Conservation (phyloP, 35 echinoderm and acorn worm genomes). For the Diadema setosum region DNA sequence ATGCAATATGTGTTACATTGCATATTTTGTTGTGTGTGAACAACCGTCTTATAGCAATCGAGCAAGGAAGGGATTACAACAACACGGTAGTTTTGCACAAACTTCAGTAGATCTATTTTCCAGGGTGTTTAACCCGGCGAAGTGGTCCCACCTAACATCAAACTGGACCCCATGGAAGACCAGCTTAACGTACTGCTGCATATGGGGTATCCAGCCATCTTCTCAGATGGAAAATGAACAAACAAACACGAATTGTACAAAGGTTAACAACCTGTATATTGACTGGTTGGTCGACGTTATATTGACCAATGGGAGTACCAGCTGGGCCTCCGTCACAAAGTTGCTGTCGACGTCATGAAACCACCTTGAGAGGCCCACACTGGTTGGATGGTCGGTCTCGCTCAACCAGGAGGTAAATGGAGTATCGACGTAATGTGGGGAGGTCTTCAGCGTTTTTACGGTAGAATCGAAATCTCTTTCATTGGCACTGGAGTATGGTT, state of each 20-base stretch:
- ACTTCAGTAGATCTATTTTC: no score
- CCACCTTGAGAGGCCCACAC: constrained; percentile 66
- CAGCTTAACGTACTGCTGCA: no score
- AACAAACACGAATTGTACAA: neutral
- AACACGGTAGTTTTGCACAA: no score
- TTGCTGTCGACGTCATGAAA: constrained; percentile 54
- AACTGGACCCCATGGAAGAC: no score
- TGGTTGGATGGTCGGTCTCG: constrained; percentile 44
- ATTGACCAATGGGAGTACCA: constrained; percentile 50
- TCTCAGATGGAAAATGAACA: no score
- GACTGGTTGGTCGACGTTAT: constrained; percentile 33
- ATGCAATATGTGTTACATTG: no score
- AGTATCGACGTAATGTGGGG: constrained; percentile 43
- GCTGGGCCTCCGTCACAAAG: constrained; percentile 5
- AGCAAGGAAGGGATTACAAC: no score
- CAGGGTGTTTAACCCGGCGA: no score
- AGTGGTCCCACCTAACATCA: no score
- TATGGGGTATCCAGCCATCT: no score
- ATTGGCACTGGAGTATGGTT: constrained; percentile 23
- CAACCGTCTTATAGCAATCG: no score
- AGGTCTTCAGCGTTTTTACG: constrained; percentile 15
- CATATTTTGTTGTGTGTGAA: no score
- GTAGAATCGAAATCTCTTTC: constrained; percentile 50
- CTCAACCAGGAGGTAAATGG: constrained; percentile 68
- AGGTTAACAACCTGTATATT: constrained; percentile 36